Evolutionary conservation across 2,888 invertebrate genomes (phyloP).

Genomic region (Tachina lurida): DNA sequence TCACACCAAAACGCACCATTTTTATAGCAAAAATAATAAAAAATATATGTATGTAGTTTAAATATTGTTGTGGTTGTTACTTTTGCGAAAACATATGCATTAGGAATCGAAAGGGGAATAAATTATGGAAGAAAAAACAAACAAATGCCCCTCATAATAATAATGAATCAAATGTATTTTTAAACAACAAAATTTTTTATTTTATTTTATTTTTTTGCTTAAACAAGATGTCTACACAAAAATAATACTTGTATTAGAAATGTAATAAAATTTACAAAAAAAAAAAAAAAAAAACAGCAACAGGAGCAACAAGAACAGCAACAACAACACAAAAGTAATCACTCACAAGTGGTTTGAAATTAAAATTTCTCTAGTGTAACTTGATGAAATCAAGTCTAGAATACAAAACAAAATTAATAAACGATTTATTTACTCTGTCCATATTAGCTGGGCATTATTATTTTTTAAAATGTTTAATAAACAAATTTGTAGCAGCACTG

Average conservation of each 20-base stretch:
- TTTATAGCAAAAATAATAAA: slow-evolving; percentile 34
- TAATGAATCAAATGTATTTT: slow-evolving; percentile 36
- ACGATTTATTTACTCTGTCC: slow-evolving; percentile 52
- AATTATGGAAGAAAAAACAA: slow-evolving; percentile 41
- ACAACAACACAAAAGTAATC: slow-evolving; percentile 12
- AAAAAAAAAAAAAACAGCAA: too few relatives aligned
- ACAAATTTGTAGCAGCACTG: slow-evolving; percentile 53
- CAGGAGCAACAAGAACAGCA: not conserved
- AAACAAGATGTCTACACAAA: slow-evolving; percentile 68
- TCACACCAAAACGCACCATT: slow-evolving; percentile 67
- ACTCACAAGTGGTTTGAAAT: slow-evolving; percentile 35
- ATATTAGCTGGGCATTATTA: slow-evolving; percentile 45
- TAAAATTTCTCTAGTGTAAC: slow-evolving; percentile 62
- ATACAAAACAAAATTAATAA: slow-evolving; percentile 63
- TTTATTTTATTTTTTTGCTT: slow-evolving; percentile 13
- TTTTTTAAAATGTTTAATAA: slow-evolving; percentile 55
- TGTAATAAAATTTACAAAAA: slow-evolving; percentile 30
- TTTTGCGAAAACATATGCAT: slow-evolving; percentile 44
- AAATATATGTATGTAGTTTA: not conserved
- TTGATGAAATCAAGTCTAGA: slow-evolving; percentile 60
- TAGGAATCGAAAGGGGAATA: slow-evolving; percentile 45
- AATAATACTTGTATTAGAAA: slow-evolving; percentile 41
- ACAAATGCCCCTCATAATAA: slow-evolving; percentile 19
- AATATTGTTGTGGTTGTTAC: not conserved
- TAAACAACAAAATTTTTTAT: slow-evolving; percentile 15